Base-by-base conservation (phyloP, 1,140 invertebrate genomes). In the Chrysoperla carnea region DNA sequence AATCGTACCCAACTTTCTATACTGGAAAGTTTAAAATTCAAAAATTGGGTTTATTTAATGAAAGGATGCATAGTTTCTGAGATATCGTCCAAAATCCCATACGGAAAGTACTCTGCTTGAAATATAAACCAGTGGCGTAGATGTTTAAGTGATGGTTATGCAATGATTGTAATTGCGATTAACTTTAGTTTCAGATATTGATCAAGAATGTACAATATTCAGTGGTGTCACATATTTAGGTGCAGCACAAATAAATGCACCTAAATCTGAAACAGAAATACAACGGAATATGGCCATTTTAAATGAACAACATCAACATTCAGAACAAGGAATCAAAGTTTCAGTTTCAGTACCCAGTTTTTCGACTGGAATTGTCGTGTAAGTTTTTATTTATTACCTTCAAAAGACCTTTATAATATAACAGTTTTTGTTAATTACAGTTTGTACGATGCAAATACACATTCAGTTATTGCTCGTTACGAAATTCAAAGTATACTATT, bases 171-270 rank as follows among this genome's bases (percentile, higher is more conserved):
- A 23, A 23, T 5, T 8, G 9, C 28, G 4, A 33, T 33, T 12
- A 33, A 11, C 57, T 49, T 44, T 56, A 69, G 72, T 79, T 53
- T 77, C 78, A 49, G 79, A 84, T 59, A 75, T 82, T 39, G 76
- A 83, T 57, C 83, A 87, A 61, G 84, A 90, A 46, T 88, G 84
- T 54, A 88, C 84, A 41, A 76, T 92, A 51, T 96, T 95, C 61
- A 82, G 88, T 59, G 84, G 89, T 12, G 85, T 99, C 23, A 88
- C 84, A 41, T 98, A 97, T 66, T 69, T 98, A 44, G 93, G 94
- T 29, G 85, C 86, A 8, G 85, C 91, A 37, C 78, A 78, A 44
- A 92, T 98, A 45, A 88, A 89, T 61, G 85, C 89, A 4, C 90
- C 93, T 5, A 82, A 91, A 59, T 92, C 84, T 39, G 90, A 97